phyloP scores from a whole-genome alignment of 2,113 vertebrate genomes.

The Chloebia gouldiae region DNA sequence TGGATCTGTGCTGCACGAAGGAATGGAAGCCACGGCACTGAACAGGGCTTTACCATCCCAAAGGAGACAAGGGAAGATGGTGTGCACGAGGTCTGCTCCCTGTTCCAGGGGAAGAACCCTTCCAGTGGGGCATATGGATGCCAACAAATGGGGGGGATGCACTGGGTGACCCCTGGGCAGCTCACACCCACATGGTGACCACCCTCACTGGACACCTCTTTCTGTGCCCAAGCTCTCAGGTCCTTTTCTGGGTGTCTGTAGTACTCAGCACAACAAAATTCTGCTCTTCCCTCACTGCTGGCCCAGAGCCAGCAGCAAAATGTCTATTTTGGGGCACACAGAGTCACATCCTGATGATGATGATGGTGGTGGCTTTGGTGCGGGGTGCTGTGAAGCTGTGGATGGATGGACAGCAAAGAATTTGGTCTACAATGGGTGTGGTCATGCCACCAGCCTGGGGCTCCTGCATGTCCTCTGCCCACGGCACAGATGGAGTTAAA shows the following conservation, averaged over 20 bases:
- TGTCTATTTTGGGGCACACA: not conserved
- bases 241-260: not conserved
- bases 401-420: not conserved
- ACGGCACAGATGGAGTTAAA: not conserved
- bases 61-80: not conserved
- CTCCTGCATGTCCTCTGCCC: not conserved
- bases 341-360: rapidly evolving
- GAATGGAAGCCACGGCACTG: not conserved
- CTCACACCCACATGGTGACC: not conserved
- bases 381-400: not conserved
- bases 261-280: not conserved
- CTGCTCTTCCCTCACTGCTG: not conserved
- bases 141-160: rapidly evolving
- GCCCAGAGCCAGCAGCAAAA: not conserved
- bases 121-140: not conserved
- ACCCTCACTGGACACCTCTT: not conserved
- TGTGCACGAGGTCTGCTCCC: not conserved
- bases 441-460: not conserved
- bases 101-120: not conserved
- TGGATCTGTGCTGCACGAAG: not conserved
- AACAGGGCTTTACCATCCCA: not conserved
- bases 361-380: not conserved
- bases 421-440: not conserved
- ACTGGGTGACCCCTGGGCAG: not conserved
- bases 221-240: not conserved